Percentiles rank a stretch among this genome's conserved stretches.
These are phyloP conservation scores for Mirza zaza DNA, from an alignment of 2,113 vertebrate species.

Conservation along the genomic window DNA sequence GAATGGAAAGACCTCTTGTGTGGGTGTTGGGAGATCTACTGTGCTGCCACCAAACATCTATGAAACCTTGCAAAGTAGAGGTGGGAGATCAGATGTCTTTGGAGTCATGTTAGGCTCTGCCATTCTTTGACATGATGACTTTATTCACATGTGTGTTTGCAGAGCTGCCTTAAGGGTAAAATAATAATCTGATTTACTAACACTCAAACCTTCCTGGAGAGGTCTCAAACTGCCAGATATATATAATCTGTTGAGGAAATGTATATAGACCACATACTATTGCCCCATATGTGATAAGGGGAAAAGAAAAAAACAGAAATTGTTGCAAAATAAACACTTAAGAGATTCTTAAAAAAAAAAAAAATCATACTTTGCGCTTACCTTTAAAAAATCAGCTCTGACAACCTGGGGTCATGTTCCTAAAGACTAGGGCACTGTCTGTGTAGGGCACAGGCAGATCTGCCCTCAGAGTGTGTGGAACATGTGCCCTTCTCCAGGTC, in stretches of 20 bases:
- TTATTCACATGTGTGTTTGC: neutral
- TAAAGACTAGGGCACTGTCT: neutral
- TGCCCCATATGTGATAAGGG: neutral
- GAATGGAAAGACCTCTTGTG: neutral
- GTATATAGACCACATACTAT: neutral
- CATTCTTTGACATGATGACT: neutral
- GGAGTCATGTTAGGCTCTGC: neutral
- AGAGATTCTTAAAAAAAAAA: neutral
- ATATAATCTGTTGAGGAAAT: neutral
- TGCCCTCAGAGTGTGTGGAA: fast-evolving
- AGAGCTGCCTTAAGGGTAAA: neutral
- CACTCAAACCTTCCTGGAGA: neutral
- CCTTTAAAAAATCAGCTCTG: neutral
- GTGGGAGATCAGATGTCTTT: neutral
- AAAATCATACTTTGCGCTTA: neutral
- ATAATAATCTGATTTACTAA: neutral
- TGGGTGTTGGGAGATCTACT: neutral
- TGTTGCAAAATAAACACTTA: neutral
- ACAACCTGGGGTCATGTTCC: neutral
- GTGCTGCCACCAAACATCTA: neutral
- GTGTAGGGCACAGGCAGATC: neutral
- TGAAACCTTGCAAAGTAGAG: neutral
- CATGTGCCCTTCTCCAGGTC: neutral
- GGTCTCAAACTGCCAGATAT: neutral
- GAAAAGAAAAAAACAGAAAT: neutral